Evolutionary conservation across 2,888 invertebrate species (phyloP).

Genomic region (Lycocerus yunnanus): DNA sequence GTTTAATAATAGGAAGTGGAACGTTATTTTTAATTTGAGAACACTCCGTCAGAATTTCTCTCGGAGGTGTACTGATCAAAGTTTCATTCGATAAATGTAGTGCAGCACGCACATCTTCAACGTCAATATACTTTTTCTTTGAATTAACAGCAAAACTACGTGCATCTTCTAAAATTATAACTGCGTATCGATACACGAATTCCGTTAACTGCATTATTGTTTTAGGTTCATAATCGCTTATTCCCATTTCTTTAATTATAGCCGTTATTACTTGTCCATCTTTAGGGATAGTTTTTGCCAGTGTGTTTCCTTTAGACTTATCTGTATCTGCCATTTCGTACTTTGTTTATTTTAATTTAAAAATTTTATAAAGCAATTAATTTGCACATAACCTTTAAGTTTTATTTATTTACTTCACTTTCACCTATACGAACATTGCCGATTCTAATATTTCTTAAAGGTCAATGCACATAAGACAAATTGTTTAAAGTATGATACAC

Average conservation of each 20-base stretch:
- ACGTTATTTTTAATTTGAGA: conserved; percentile 86
- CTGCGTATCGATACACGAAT: conserved; percentile 77
- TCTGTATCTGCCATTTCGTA: conserved; percentile 65
- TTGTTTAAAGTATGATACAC: too few species aligned
- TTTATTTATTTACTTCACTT: too few species aligned
- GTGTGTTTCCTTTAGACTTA: conserved; percentile 61
- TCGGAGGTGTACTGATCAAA: conserved; percentile 87
- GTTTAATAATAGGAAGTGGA: conserved; percentile 90
- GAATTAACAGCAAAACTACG: conserved; percentile 88
- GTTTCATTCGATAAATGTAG: conserved; percentile 88
- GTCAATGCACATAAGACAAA: too few species aligned
- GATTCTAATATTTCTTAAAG: too few species aligned
- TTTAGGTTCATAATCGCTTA: too few species aligned
- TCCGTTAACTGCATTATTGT: too few species aligned
- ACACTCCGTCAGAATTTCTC: conserved; percentile 85
- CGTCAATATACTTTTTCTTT: conserved; percentile 89
- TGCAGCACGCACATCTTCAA: conserved; percentile 90
- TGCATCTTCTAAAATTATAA: conserved; percentile 90
- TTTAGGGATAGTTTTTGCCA: conserved; percentile 60
- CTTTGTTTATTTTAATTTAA: too few species aligned
- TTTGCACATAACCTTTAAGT: too few species aligned
- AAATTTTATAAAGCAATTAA: too few species aligned
- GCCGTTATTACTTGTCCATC: too few species aligned
- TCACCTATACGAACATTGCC: too few species aligned
- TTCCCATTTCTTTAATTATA: too few species aligned